Evolutionary conservation across 2,888 invertebrate species (phyloP), one percentile per base, ranked within the genome.

Genomic region (Poecilobothrus nobilitatus): DNA sequence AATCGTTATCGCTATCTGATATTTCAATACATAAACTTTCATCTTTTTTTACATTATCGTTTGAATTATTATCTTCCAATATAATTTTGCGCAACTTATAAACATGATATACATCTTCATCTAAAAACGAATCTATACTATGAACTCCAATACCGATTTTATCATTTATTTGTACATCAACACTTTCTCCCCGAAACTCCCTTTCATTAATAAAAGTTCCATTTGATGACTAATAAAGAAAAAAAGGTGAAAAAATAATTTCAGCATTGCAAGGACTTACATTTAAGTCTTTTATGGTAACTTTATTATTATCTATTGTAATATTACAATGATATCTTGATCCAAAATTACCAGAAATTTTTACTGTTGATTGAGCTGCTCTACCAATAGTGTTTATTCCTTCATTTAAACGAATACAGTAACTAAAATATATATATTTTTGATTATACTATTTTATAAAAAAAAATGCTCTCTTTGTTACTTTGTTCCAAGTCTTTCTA

Each of bases 101-200:
- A 9, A 65, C 37, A 65, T 65, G 65, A 65, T 65, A 65, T 20
- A 9, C 8, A 4, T 18, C 1, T 34, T 65, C 2, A 15, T 15
- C 8, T 6, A 65, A 18, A 4, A 33, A 33, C 34, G 21, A 18
- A 37, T 65, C 65, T 20, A 20, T 20, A 20, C 10, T 33, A 65
- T 65, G 18, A 20, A 34, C 37, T 34, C 65, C 65, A 20, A 65
- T 65, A 20, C 65, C 65, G 5, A 65, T 37, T 65, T 37, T 37
- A 20, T 33, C 65, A 34, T 37, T 37, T 65, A 34, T 37, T 10
- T 9, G 18, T 20, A 65, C 1, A 3, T 18, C 33, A 6, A n/a
- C 22, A 10, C 20, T 7, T 9, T 3, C 7, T 18, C n/a, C 3
- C n/a, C 20, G 15, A 10, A 18, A n/a, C 34, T 65, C 2, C 0